Base-by-base conservation (phyloP, 2,113 vertebrate genomes). In the Rhabdomys dilectus region DNA sequence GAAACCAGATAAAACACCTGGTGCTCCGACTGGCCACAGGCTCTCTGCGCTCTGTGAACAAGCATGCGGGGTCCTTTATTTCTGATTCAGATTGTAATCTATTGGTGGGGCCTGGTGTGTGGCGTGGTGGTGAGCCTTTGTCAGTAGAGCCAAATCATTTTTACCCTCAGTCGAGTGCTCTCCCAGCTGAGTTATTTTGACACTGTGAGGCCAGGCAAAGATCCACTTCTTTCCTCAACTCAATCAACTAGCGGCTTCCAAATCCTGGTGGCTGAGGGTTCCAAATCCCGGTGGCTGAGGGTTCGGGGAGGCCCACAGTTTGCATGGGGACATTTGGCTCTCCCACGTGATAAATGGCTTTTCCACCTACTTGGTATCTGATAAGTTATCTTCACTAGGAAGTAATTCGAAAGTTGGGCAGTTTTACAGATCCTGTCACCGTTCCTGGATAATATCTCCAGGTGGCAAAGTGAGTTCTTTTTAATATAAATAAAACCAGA, bases 1-100 rank as follows among this genome's bases (percentile, higher is more conserved):
- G 94, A 95, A 94, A 66, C 62, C 88, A 72, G 85, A 51, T 64
- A 3, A 12, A 39, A 58, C 88, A 78, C 62, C 77, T 68, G 85
- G 84, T 3, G n/a, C 21, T 36, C 11, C 5, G 36, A 87, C 91
- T 16, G 80, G 60, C 85, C 34, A n/a, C 12, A 31, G 45, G 58
- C 48, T 36, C 36, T 34, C 51, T 19, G 17, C 48, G 19, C 68
- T 34, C 17, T 15, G 26, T 34, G 68, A 48, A 75, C 48, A 42
- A 10, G 6, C 26, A 1, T 9, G 29, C 8, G 1, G 15, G 1
- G 4, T 8, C 77, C 36, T 72, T 77, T 72, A 9, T 39, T 70
- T 66, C 80, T 24, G 58, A 58, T 2, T 87, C 22, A 19, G 22
- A 29, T 85, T 70, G 16, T 29, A 34, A 3, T 51, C 76, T 81